Evolutionary conservation across 1,140 invertebrate species (phyloP), one percentile per base, ranked within the genome.

Genomic region (Pseudomyrmex sp.): DNA sequence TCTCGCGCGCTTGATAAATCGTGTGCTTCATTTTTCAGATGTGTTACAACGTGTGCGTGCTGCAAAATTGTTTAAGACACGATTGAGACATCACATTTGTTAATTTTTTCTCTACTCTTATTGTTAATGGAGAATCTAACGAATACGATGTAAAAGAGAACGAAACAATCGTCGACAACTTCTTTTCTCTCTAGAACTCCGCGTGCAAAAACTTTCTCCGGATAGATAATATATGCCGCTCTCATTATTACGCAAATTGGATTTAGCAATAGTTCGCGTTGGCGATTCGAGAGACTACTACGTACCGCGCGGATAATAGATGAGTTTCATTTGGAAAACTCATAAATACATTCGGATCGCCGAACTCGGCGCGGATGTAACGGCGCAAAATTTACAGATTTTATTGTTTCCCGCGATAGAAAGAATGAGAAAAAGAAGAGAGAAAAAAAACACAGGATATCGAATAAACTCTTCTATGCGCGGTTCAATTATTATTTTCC

Each of bases 1-100:
- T 72, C 69, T 72, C n/a, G 7, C 26, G 7, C n/a, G n/a, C 10
- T 72, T 35, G 69, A 72, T 56, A 72, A 72, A 35, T 56, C 26
- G 52, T 23, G 2, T 7, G 5, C 35, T 72, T n/a, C 15, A 35
- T 72, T 35, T 56, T 23, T 56, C 54, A 72, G 52, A 12, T 35
- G 35, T 35, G 4, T 35, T 35, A 35, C 35, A 35, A 35, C 35
- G 35, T 35, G 35, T 35, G 35, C 35, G 35, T 35, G 35, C 35
- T 35, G 35, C 35, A 35, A 35, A 35, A 35, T 35, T 35, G 35
- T 35, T 66, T 48, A 46, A 66, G 15, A 68, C 23, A 23, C 35
- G 35, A 35, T 35, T 35, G 35, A 65, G 62, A 44, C 8, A 7
- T 3, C 35, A 35, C 35, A 7, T 35, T 35, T 35, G 35, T 35